Conservation (phyloP, 2,888 invertebrate species). For the Dromius quadrimaculatus region DNA sequence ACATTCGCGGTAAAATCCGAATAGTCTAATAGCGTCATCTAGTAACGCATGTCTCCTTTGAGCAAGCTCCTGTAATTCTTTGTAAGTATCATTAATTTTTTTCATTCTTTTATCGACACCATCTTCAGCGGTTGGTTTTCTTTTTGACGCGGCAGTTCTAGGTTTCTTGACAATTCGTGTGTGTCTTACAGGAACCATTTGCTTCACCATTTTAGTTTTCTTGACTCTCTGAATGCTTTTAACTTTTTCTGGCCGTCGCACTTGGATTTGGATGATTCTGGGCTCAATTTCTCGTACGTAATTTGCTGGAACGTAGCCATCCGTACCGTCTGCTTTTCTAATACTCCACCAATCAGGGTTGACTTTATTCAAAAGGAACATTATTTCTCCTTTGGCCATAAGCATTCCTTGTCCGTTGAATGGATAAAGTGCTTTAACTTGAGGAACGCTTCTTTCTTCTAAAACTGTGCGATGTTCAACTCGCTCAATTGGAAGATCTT, state of each 20-base stretch:
- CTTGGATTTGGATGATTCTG: constrained; percentile 85
- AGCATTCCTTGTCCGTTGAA: constrained; percentile 94
- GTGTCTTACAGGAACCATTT: constrained; percentile 83
- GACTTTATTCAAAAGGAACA: constrained; percentile 94
- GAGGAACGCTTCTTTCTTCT: constrained; percentile 88
- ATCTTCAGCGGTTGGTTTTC: constrained; percentile 70
- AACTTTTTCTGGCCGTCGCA: constrained; percentile 86
- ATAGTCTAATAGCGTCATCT: constrained; percentile 92
- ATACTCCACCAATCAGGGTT: constrained; percentile 99
- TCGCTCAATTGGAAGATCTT: constrained; percentile 89
- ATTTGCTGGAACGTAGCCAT: constrained; percentile 98
- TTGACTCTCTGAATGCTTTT: constrained; percentile 87
- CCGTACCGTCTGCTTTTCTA: constrained; percentile 87
- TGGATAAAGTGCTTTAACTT: constrained; percentile 88
- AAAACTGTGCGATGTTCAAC: constrained; percentile 87
- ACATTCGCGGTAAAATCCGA: constrained; percentile 95
- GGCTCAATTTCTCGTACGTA: constrained; percentile 95
- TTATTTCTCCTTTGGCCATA: constrained; percentile 84
- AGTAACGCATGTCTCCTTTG: constrained; percentile 84
- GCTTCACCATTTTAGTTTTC: constrained; percentile 89
- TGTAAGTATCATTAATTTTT: constrained; percentile 84
- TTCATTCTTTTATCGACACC: constrained; percentile 85
- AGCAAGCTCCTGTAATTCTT: constrained; percentile 84
- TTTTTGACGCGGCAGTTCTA: constrained; percentile 59
- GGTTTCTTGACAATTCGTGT: constrained; percentile 66